A percentile compares a stretch with the other conserved stretches of the same genome.
phyloP scores from a whole-genome alignment of 2,113 vertebrate genomes.

The Tapirus terrestris region DNA sequence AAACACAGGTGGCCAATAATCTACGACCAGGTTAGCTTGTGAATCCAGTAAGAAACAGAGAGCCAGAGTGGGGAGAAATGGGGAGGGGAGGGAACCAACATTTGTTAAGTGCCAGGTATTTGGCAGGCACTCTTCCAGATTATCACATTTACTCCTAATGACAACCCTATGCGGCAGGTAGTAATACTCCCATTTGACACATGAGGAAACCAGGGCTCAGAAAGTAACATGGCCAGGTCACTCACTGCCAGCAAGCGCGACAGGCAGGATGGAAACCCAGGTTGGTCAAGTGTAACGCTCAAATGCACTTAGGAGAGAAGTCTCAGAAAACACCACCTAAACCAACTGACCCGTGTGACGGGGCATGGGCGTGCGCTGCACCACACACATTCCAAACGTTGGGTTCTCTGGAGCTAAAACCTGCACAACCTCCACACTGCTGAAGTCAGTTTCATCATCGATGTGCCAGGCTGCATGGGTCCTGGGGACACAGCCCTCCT shows the following conservation, averaged over 20 bases:
- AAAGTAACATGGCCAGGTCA: neutral
- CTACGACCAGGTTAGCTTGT: neutral
- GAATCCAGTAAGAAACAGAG: neutral
- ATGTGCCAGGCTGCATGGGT: accelerated
- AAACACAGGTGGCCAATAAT: neutral
- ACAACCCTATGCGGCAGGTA: neutral
- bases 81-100: neutral
- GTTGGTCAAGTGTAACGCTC: accelerated
- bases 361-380: accelerated
- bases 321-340: neutral
- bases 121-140: neutral
- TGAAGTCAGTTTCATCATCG: accelerated
- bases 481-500: neutral
- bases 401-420: neutral
- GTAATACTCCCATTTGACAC: neutral
- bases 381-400: accelerated
- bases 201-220: neutral
- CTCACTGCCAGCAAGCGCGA: neutral
- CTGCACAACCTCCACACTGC: neutral
- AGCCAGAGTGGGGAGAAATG: accelerated
- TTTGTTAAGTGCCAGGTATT: neutral
- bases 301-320: neutral
- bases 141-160: neutral
- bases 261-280: neutral
- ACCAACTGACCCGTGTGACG: accelerated